These are phyloP conservation scores for Sminthurides aquaticus DNA, from an alignment of 2,888 invertebrate genomes.

Conservation along the genomic window DNA sequence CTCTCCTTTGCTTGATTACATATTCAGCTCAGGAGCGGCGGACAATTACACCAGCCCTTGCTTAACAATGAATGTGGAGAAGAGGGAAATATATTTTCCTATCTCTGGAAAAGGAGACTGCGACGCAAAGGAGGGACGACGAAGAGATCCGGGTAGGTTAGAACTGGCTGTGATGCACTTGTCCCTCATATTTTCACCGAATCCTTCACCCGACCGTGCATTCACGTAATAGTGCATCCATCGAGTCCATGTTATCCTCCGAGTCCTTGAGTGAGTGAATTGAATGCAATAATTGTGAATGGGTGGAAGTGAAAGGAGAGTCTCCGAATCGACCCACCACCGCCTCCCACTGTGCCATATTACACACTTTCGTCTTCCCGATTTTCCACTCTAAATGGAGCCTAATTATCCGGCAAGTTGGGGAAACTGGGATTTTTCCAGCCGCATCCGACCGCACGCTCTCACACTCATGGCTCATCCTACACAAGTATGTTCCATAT, in stretches of 20 bases:
- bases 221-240: neutral
- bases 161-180: neutral
- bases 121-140: neutral
- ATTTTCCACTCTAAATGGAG: conserved; percentile 35
- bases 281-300: neutral
- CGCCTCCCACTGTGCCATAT: conserved; percentile 31
- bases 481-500: too few species aligned
- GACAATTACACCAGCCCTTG: neutral
- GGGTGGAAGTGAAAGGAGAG: neutral
- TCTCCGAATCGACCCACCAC: neutral
- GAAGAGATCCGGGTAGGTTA: neutral
- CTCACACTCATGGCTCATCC: too few species aligned
- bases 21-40: neutral
- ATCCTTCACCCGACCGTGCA: too few species aligned
- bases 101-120: neutral
- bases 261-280: too few species aligned
- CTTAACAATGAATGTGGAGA: neutral
- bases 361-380: conserved; percentile 35
- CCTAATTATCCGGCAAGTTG: conserved; percentile 25
- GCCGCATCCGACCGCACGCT: neutral
- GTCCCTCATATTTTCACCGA: neutral
- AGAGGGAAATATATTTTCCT: neutral
- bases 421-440: neutral
- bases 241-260: neutral
- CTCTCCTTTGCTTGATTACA: neutral